Base-by-base conservation (phyloP, 2,888 invertebrate species). In the Ormyrus pomaceus region DNA sequence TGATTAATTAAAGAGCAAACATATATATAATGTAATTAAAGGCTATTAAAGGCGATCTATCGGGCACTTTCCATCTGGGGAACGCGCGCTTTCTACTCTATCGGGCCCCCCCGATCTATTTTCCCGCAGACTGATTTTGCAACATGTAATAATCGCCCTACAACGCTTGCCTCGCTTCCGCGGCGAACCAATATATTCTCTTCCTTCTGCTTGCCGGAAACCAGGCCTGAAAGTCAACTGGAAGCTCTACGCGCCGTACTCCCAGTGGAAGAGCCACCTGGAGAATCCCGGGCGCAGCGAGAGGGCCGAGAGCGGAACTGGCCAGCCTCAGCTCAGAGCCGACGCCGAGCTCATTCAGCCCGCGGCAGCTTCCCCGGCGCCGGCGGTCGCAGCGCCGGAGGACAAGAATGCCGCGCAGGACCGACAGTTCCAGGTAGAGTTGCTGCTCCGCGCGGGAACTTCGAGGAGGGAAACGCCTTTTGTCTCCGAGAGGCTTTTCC, bases 221-320 rank as follows among this genome's bases (percentile, higher is more conserved):
- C 1, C 1, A 88, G 90, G 88, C 11, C 77, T 84, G 62, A 87
- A 84, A 82, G 85, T 88, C 48, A 85, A 87, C 72, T 88, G 87
- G 88, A 88, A 88, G 65, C 83, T 85, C 0, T 86, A 84, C 75
- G 83, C 85, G 0, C 85, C 86, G 13, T 86, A 87, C 70, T 82
- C 84, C 2, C 88, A 88, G 71, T 85, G 84, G 84, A 86, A 83
- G n/a, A 65, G 84, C 9, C 85, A 85, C 3, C 19, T 84, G 55
- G 84, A 84, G 51, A 82, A 82, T n/a, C 65, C 84, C 3, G 84
- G 85, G 55, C 84, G 84, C 0, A 50, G 55, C 13, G 84, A 87
- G 76, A 86, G 87, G 11, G 83, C 84, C 6, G 56, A 80, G 45
- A 59, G 34, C 5, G 77, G 50, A 9, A 66, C 77, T 8, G 74